Evolutionary conservation across 1,140 invertebrate species (phyloP).

Genomic region (Pseudomyrmex dendroicus): DNA sequence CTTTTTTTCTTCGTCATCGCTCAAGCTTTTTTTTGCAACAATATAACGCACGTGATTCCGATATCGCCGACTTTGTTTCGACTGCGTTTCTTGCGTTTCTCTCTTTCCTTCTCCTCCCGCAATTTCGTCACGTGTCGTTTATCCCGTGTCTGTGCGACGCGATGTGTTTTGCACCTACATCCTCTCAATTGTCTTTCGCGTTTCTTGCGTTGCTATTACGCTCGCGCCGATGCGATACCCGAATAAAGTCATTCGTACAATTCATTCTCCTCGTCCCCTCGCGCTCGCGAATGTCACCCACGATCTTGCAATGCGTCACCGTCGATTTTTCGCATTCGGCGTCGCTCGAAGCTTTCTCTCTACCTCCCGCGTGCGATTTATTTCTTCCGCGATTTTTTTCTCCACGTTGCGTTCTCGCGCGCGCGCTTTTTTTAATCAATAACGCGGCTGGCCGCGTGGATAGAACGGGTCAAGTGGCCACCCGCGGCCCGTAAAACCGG

Average conservation of each 20-base stretch:
- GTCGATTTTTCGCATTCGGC: constrained; percentile 36
- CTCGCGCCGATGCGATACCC: constrained; percentile 27
- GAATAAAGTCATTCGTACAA: constrained; percentile 33
- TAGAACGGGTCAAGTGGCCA: constrained; percentile 78
- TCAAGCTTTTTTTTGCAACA: constrained; percentile 28
- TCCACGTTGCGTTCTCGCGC: neutral
- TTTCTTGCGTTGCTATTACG: constrained; percentile 17
- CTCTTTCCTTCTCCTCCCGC: neutral
- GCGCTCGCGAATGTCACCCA: constrained; percentile 27
- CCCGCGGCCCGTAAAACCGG: constrained; percentile 71
- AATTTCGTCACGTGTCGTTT: neutral
- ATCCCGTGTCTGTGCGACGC: neutral
- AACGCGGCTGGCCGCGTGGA: constrained; percentile 66
- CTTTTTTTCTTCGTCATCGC: neutral
- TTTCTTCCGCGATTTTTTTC: constrained; percentile 31
- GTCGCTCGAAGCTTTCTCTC: constrained; percentile 1
- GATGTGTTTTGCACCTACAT: constrained; percentile 23
- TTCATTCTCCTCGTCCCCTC: constrained; percentile 15
- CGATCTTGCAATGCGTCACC: constrained; percentile 51
- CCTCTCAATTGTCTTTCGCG: constrained; percentile 24
- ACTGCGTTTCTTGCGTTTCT: neutral
- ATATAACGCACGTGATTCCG: neutral
- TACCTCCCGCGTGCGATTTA: constrained; percentile 12
- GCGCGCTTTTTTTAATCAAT: constrained; percentile 70
- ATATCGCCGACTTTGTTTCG: neutral